phyloP scores from a whole-genome alignment of 2,113 vertebrate species.

The Tyrannus savana region DNA sequence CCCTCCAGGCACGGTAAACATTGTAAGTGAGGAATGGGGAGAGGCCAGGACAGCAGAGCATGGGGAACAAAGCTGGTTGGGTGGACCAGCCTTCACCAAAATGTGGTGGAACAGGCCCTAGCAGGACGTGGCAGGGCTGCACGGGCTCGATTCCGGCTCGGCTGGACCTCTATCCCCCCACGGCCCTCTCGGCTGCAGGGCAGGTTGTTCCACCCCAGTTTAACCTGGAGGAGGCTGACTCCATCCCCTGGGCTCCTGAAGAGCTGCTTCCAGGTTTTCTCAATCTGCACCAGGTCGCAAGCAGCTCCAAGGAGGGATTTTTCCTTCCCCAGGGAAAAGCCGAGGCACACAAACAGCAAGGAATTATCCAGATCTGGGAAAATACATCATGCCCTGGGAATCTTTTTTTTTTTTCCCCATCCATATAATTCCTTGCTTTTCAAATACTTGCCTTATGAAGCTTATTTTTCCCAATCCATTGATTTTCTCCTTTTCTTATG shows the following conservation, averaged over 20 bases:
- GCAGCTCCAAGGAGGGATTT: neutral
- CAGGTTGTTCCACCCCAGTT: accelerated
- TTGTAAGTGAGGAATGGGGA: neutral
- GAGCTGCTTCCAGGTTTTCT: neutral
- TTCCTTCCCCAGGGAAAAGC: neutral
- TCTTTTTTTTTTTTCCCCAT: neutral
- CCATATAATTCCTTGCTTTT: accelerated
- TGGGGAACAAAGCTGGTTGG: neutral
- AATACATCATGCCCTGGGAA: neutral
- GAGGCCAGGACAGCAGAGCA: slow-evolving; percentile 1
- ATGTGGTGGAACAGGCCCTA: slow-evolving; percentile 19
- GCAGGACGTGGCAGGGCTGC: neutral
- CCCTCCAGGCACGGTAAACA: slow-evolving; percentile 38
- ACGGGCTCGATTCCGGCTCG: neutral
- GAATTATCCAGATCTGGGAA: accelerated
- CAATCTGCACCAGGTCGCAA: neutral
- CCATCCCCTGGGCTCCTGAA: neutral
- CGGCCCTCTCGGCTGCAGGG: neutral
- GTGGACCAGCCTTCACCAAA: neutral
- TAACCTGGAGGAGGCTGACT: neutral
- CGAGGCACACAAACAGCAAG: neutral
- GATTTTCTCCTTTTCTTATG: neutral
- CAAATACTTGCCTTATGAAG: neutral
- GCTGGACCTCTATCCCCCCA: neutral
- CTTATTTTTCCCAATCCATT: accelerated